These are phyloP conservation scores for Cyphomyrus plagiostoma DNA, from an alignment of 2,113 vertebrate species.

Conservation along the genomic window DNA sequence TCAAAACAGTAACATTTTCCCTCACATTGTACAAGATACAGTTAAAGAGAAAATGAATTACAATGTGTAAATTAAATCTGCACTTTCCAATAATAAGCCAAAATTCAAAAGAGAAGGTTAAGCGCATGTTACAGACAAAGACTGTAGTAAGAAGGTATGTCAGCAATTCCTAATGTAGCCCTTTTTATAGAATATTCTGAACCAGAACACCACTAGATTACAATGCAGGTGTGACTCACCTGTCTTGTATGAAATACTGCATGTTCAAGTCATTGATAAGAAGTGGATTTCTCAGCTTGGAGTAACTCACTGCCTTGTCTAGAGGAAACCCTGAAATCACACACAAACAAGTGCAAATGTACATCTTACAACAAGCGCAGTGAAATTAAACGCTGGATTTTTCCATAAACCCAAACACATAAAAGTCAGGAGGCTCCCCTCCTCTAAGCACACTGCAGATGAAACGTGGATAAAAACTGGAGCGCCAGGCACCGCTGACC, in stretches of 20 bases:
- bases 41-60: neutral
- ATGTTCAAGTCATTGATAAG: constrained; percentile 95
- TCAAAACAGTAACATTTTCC: neutral
- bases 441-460: neutral
- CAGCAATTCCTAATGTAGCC: neutral
- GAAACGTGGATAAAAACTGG: no score
- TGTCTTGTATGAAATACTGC: constrained; percentile 98
- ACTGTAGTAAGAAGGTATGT: neutral
- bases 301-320: constrained; percentile 97
- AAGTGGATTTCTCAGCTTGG: constrained; percentile 88
- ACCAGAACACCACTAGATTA: neutral
- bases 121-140: neutral
- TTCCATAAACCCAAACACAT: neutral
- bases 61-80: neutral
- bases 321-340: constrained; percentile 79
- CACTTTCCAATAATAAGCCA: neutral
- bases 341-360: constrained; percentile 9
- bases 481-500: neutral
- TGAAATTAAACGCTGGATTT: neutral
- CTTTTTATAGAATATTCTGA: neutral
- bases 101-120: neutral
- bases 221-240: constrained; percentile 56
- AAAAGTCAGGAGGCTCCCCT: neutral
- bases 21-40: neutral
- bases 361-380: neutral